A percentile compares a stretch with the other conserved stretches of the same genome.
Evolutionary conservation across 1,140 invertebrate species (phyloP).

Genomic region (Samia ricini): DNA sequence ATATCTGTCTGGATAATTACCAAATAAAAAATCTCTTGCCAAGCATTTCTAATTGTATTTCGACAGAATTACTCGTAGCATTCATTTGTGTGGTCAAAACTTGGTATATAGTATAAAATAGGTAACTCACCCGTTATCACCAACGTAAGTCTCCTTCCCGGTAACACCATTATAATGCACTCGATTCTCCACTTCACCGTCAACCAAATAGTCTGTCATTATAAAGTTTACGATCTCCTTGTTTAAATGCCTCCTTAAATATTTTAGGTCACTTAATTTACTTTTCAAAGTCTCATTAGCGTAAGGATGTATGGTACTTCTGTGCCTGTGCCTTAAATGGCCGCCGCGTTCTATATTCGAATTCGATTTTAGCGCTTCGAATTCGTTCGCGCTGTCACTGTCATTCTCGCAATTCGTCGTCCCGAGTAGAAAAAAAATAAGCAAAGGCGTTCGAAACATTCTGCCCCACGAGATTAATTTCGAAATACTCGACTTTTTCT

Average conservation of each 20-base stretch:
- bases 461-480: slow-evolving; percentile 48
- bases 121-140: slow-evolving; percentile 67
- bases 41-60: no score
- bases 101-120: not conserved
- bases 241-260: slow-evolving; percentile 57
- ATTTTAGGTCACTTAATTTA: slow-evolving; percentile 56
- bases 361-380: not conserved
- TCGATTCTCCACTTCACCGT: slow-evolving; percentile 81
- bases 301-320: slow-evolving; percentile 2
- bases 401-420: slow-evolving; percentile 56
- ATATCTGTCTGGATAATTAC: no score
- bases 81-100: not conserved
- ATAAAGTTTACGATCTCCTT: slow-evolving; percentile 78
- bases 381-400: slow-evolving; percentile 14
- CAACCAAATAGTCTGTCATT: slow-evolving; percentile 77
- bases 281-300: slow-evolving; percentile 14
- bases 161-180: slow-evolving; percentile 80
- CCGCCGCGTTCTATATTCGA: slow-evolving; percentile 17
- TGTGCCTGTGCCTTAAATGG: slow-evolving; percentile 25
- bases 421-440: slow-evolving; percentile 54
- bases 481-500: slow-evolving; percentile 50
- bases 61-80: no score
- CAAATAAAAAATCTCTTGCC: no score
- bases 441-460: slow-evolving; percentile 49
- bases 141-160: slow-evolving; percentile 81